Percentiles rank a stretch among this genome's conserved stretches.
Evolutionary conservation across 2,113 vertebrate species (phyloP).

Genomic region (Chaetodon trifascialis): DNA sequence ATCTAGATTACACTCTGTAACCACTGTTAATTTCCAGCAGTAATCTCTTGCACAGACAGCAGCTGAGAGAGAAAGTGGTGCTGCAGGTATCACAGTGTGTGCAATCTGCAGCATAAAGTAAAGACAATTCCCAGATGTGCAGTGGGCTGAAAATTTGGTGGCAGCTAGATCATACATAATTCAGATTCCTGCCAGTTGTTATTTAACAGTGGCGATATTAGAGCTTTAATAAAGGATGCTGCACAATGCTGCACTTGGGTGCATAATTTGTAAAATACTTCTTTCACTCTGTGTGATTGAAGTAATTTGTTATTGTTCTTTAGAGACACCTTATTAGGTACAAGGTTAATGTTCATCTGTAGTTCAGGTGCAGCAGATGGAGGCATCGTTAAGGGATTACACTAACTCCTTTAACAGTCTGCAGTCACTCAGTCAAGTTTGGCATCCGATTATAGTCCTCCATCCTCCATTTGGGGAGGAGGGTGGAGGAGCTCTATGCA

Average conservation of each 20-base stretch:
- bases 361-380: slow-evolving; percentile 69
- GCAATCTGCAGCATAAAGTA: not conserved
- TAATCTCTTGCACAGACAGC: not conserved
- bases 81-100: not conserved
- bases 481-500: slow-evolving; percentile 42
- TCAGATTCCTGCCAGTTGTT: not conserved
- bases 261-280: slow-evolving; percentile 5
- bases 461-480: slow-evolving; percentile 45
- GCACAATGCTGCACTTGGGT: not conserved
- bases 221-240: not conserved
- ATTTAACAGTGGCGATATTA: not conserved
- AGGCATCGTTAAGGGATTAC: slow-evolving; percentile 79
- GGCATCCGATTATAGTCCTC: slow-evolving; percentile 66
- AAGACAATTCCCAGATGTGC: not conserved
- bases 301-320: slow-evolving; percentile 23
- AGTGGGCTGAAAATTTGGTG: not conserved
- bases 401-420: slow-evolving; percentile 77
- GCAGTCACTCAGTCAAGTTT: slow-evolving; percentile 62
- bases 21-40: not conserved
- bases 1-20: not conserved
- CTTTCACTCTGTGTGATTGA: not conserved
- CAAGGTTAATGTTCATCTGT: slow-evolving; percentile 27
- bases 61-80: not conserved
- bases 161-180: not conserved
- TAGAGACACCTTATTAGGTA: not conserved